Evolutionary conservation across 2,113 vertebrate species (phyloP).

Genomic region (Lathamus discolor): DNA sequence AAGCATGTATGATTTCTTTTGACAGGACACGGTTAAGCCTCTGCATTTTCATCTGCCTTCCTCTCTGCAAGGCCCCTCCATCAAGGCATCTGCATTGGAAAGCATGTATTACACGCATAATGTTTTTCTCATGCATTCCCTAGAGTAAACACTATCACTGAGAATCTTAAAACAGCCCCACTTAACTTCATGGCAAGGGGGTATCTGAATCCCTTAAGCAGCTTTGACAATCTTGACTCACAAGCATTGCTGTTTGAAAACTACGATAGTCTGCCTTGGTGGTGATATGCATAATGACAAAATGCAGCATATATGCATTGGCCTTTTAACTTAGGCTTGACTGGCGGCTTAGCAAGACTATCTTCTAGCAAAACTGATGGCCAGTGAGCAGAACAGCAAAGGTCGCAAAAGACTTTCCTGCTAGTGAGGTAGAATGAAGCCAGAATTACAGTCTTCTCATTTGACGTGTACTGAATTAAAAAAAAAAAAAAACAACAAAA

Average conservation of each 20-base stretch:
- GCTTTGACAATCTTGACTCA: constrained; percentile 20
- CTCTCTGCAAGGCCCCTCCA: neutral
- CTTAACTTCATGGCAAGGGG: neutral
- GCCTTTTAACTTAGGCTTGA: constrained; percentile 6
- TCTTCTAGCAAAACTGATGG: constrained; percentile 37
- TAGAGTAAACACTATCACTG: neutral
- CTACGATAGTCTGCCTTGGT: constrained; percentile 20
- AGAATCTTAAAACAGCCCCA: neutral
- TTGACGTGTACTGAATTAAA: neutral
- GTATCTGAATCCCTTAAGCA: constrained; percentile 3
- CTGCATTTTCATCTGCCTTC: neutral
- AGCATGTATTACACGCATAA: neutral
- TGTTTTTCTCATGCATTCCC: neutral
- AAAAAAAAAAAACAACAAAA: neutral
- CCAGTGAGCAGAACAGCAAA: neutral
- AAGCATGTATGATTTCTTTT: neutral
- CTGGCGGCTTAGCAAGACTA: constrained; percentile 33
- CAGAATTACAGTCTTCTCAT: neutral
- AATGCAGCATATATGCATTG: neutral
- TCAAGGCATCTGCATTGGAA: neutral
- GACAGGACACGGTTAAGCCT: neutral
- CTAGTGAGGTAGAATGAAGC: neutral
- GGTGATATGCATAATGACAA: constrained; percentile 36
- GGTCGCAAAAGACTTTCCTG: neutral
- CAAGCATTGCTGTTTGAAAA: constrained; percentile 36